These are phyloP conservation scores for Autographa gamma DNA, from an alignment of 2,888 invertebrate species.

Conservation along the genomic window DNA sequence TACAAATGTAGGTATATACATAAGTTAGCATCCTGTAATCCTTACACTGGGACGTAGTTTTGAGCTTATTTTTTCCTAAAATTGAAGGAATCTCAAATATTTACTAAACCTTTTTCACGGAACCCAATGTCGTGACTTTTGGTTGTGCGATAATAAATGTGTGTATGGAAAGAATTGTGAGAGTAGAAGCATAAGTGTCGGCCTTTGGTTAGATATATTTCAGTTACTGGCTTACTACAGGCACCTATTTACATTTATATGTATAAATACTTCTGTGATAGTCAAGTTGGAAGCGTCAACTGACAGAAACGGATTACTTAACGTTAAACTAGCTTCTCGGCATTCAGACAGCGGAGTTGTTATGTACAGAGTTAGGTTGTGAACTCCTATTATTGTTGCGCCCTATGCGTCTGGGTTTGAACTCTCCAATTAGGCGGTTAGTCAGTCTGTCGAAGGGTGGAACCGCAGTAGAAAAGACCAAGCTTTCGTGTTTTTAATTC, in stretches of 20 bases:
- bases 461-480: background rate
- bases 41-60: conserved; percentile 32
- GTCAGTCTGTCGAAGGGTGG: conserved; percentile 8
- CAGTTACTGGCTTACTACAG: too few relatives aligned
- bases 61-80: conserved; percentile 21
- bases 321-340: background rate
- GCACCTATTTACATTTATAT: too few relatives aligned
- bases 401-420: conserved; percentile 12
- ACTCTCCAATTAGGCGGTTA: conserved; percentile 26
- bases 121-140: background rate
- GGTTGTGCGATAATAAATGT: conserved; percentile 13
- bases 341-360: background rate
- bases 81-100: conserved; percentile 5
- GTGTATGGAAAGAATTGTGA: background rate
- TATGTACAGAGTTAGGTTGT: background rate
- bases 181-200: background rate
- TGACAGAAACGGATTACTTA: conserved; percentile 6
- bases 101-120: background rate
- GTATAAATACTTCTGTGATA: background rate
- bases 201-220: background rate
- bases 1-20: conserved; percentile 20
- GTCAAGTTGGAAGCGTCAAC: background rate
- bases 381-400: conserved; percentile 16
- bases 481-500: conserved; percentile 11
- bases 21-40: conserved; percentile 39